These are phyloP conservation scores for Mythimna vitellina DNA, from an alignment of 2,888 invertebrate genomes.

Conservation along the genomic window DNA sequence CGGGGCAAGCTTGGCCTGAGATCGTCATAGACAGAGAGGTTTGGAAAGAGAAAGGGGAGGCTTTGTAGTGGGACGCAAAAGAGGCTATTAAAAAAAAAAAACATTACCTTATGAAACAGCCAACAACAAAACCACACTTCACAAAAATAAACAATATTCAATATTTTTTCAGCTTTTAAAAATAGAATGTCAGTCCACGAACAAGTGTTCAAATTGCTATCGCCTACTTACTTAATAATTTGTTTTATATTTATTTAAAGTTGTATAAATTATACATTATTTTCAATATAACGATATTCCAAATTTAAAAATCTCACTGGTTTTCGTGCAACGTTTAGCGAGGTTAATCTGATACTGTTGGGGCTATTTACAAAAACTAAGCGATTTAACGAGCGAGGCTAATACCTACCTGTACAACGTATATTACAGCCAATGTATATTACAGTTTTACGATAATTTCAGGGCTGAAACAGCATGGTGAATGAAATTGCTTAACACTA, in stretches of 20 bases:
- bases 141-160: neutral
- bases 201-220: neutral
- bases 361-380: conserved; percentile 51
- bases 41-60: too few relatives aligned
- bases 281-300: too few relatives aligned
- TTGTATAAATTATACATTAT: neutral
- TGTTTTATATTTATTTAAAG: neutral
- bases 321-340: conserved; percentile 17
- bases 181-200: neutral
- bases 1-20: too few relatives aligned
- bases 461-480: conserved; percentile 45
- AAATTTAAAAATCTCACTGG: neutral
- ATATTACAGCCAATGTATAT: conserved; percentile 51
- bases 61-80: too few relatives aligned
- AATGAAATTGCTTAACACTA: conserved; percentile 2
- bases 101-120: conserved; percentile 13
- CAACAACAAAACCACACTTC: neutral
- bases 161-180: too few relatives aligned
- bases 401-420: conserved; percentile 34
- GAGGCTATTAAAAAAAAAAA: neutral
- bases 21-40: too few relatives aligned
- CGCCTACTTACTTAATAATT: neutral
- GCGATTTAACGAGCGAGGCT: conserved; percentile 54
- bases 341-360: conserved; percentile 54
- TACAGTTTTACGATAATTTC: conserved; percentile 57